These are phyloP conservation scores for Brachypterus glaber DNA, from an alignment of 2,888 invertebrate genomes.

Conservation along the genomic window DNA sequence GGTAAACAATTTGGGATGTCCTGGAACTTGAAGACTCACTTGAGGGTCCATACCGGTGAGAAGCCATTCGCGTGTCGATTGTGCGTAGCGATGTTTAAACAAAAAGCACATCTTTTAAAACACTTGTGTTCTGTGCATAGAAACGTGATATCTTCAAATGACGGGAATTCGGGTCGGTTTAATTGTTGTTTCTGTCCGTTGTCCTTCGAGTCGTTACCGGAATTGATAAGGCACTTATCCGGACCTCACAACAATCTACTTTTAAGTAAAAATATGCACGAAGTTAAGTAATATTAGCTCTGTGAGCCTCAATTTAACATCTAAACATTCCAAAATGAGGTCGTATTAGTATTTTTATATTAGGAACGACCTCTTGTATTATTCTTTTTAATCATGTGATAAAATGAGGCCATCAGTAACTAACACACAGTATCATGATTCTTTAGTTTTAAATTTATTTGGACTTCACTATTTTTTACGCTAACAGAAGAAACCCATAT, in stretches of 20 bases:
- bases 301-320: no score
- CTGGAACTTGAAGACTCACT: slow-evolving; percentile 84
- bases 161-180: slow-evolving; percentile 64
- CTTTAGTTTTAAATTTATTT: no score
- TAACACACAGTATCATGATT: no score
- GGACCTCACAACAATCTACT: slow-evolving; percentile 82
- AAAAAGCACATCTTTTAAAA: slow-evolving; percentile 79
- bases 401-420: no score
- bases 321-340: slow-evolving; percentile 24
- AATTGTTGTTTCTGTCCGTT: slow-evolving; percentile 83
- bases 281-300: slow-evolving; percentile 32
- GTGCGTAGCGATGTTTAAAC: slow-evolving; percentile 87
- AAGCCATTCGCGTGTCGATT: slow-evolving; percentile 83
- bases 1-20: slow-evolving; percentile 89
- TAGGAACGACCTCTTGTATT: slow-evolving; percentile 31
- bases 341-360: slow-evolving; percentile 26
- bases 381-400: no score
- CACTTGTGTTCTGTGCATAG: slow-evolving; percentile 84
- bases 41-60: slow-evolving; percentile 80
- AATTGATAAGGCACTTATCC: slow-evolving; percentile 76
- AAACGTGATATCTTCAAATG: slow-evolving; percentile 76
- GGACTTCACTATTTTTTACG: no score
- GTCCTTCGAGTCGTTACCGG: slow-evolving; percentile 77
- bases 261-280: slow-evolving; percentile 78
- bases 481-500: no score